A percentile compares a stretch with the other conserved stretches of the same genome.
These are phyloP conservation scores for Callipepla californica DNA, from an alignment of 2,113 vertebrate species.

Conservation along the genomic window DNA sequence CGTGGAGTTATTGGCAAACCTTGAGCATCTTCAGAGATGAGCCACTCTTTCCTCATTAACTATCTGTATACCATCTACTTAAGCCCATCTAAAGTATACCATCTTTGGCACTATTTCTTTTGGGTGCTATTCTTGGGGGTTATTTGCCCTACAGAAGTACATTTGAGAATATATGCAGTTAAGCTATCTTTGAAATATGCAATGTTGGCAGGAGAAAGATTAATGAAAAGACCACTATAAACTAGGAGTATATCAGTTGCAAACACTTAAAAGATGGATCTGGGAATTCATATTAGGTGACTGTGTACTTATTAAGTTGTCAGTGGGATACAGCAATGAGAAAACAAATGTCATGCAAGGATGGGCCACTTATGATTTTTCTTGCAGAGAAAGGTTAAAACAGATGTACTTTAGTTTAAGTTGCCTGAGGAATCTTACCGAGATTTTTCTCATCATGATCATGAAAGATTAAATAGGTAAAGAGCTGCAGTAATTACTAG, in stretches of 20 bases:
- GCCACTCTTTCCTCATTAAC: too few species aligned
- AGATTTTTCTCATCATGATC: neutral
- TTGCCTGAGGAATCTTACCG: neutral
- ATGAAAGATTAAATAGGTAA: neutral
- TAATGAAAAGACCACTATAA: neutral
- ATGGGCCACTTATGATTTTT: neutral
- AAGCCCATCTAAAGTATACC: too few species aligned
- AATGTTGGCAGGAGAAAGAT: neutral
- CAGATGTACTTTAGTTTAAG: neutral
- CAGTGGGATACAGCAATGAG: neutral
- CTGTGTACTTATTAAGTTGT: neutral
- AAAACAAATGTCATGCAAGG: neutral
- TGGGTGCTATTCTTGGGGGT: too few species aligned
- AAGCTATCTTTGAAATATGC: fast-evolving
- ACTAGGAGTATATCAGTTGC: neutral
- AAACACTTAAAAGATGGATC: neutral
- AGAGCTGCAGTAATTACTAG: neutral
- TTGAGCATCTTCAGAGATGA: too few species aligned
- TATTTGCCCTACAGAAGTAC: neutral
- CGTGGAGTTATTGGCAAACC: too few species aligned
- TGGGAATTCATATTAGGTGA: neutral
- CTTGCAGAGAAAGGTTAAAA: neutral
- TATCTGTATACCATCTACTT: too few species aligned
- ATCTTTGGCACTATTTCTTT: too few species aligned
- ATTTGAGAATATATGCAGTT: neutral